Conservation (phyloP, 2,113 vertebrate species). For the Notechis scutatus region DNA sequence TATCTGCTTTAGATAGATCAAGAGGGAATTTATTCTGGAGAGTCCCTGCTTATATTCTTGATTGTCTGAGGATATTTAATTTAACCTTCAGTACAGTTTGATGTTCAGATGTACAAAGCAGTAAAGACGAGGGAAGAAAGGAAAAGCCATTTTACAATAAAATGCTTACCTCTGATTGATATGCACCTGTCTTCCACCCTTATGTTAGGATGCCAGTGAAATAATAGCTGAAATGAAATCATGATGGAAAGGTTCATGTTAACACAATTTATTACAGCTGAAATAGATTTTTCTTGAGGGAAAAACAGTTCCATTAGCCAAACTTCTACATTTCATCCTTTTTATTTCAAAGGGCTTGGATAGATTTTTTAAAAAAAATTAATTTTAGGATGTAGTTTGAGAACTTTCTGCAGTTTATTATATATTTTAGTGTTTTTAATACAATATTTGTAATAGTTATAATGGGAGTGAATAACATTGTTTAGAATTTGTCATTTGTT, state of each 20-base stretch:
- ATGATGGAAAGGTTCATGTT: slow-evolving; percentile 57
- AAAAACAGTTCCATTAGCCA: slow-evolving; percentile 53
- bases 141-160: slow-evolving; percentile 3
- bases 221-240: slow-evolving; percentile 59
- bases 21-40: background rate
- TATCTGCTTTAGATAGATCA: background rate
- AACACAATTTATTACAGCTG: slow-evolving; percentile 58
- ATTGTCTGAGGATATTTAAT: slow-evolving; percentile 14
- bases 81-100: slow-evolving; percentile 27
- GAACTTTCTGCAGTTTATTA: slow-evolving; percentile 36
- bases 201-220: slow-evolving; percentile 40
- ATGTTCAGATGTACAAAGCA: slow-evolving; percentile 23
- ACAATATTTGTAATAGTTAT: slow-evolving; percentile 9
- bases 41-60: background rate
- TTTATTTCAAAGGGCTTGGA: slow-evolving; percentile 57
- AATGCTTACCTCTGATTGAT: slow-evolving; percentile 16
- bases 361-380: slow-evolving; percentile 44
- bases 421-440: slow-evolving; percentile 35
- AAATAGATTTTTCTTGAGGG: slow-evolving; percentile 54
- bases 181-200: slow-evolving; percentile 32
- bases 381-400: slow-evolving; percentile 18
- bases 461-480: background rate
- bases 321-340: slow-evolving; percentile 26
- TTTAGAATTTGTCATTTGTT: background rate
- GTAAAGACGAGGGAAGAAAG: background rate